phyloP scores from a whole-genome alignment of 2,797 vertebrate species.

The Chloroceryle inda region DNA sequence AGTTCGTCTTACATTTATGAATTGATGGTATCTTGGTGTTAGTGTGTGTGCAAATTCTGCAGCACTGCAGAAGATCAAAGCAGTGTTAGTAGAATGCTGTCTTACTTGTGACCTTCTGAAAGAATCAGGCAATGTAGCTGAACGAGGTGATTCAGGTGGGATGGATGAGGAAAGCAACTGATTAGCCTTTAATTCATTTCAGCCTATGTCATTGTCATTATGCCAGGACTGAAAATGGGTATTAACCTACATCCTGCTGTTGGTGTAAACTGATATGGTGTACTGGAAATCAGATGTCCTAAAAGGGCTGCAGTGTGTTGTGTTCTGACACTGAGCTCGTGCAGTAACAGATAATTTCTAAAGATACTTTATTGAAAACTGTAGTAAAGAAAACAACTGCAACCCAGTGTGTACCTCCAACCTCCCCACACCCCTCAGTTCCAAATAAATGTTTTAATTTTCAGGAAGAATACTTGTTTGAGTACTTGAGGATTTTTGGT shows the following conservation, averaged over 20 bases:
- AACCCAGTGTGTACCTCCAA: too few relatives aligned
- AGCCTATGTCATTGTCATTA: not conserved
- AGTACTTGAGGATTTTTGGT: not conserved
- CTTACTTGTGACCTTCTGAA: not conserved
- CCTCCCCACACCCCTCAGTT: not conserved
- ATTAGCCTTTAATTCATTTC: not conserved
- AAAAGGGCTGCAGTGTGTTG: accelerated
- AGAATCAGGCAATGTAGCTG: not conserved
- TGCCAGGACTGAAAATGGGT: not conserved
- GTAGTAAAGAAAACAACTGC: not conserved
- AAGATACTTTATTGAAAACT: not conserved
- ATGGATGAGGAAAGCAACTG: not conserved
- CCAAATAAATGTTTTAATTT: not conserved
- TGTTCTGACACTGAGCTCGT: not conserved
- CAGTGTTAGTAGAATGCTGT: not conserved
- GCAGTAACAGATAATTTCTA: not conserved
- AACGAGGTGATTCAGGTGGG: not conserved
- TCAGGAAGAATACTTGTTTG: not conserved
- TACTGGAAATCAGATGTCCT: not conserved
- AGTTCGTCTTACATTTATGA: not conserved
- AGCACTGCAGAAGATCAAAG: not conserved
- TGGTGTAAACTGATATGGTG: not conserved
- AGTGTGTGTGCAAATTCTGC: not conserved
- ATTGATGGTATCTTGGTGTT: not conserved
- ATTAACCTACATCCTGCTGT: not conserved